Evolutionary conservation across 1,140 invertebrate species (phyloP), one percentile per base, ranked within the genome.

Genomic region (Sycophila sp.): DNA sequence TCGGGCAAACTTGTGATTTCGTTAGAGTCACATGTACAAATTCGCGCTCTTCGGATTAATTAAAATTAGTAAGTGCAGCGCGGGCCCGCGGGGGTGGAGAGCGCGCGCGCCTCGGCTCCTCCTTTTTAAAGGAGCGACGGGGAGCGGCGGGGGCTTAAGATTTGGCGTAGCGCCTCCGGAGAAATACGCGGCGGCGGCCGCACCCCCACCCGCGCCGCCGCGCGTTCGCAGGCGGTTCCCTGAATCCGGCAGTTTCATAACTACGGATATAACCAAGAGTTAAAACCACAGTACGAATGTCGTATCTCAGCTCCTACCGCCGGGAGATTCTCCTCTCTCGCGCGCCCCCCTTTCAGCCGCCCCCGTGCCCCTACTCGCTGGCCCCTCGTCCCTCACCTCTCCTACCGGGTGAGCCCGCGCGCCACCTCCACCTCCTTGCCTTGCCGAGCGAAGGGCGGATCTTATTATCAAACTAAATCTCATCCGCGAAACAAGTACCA

Each of bases 231-330:
- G 72, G 62, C 67, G 71, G 72, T 77, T 74, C 71, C 74, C 78
- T 76, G 81, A 81, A 80, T 84, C 78, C 81, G 76, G 80, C 80
- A 83, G 78, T 86, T 83, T 84, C 82, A 81, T 86, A 84, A 82
- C 76, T 80, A 79, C 74, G 79, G 75, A 82, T 84, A 83, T 83
- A 86, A 85, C 82, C 78, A 80, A 77, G 81, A 85, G 84, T 86
- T 86, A 86, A 85, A 86, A 86, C 84, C 84, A 72, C 85, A 83
- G 78, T 80, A 80, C 81, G 79, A 85, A 81, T 86, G 83, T 84
- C 85, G 79, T 86, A 85, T 85, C 83, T 86, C 84, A 83, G 75
- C 76, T 73, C 75, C 71, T 69, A 22, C 55, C 69, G 73, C 65
- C 65, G 30, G 19, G 59, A 59, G 60, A 72, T 63, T 60, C 62